Evolutionary conservation across 2,888 invertebrate species (phyloP).

Genomic region (Linnaemya vulpina): DNA sequence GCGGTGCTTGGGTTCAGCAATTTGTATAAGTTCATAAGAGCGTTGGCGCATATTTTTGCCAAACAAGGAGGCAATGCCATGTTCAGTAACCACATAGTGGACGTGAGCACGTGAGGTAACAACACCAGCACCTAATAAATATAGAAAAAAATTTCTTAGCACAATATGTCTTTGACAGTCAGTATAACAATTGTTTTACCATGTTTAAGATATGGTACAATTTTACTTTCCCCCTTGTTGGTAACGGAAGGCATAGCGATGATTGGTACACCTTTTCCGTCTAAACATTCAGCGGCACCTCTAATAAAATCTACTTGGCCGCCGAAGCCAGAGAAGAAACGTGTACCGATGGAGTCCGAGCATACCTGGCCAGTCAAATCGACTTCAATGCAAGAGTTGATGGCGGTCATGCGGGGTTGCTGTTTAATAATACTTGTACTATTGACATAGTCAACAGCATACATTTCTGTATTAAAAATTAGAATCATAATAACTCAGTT

Average conservation of each 20-base stretch:
- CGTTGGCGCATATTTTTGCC: constrained; percentile 95
- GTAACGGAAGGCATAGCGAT: constrained; percentile 93
- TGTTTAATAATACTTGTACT: constrained; percentile 91
- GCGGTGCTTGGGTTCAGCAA: constrained; percentile 95
- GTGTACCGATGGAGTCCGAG: constrained; percentile 94
- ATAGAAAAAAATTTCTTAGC: neutral
- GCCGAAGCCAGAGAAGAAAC: constrained; percentile 91
- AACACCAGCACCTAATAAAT: constrained; percentile 92
- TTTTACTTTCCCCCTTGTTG: constrained; percentile 92
- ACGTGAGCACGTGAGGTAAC: constrained; percentile 96
- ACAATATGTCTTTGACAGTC: neutral
- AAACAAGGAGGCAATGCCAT: constrained; percentile 94
- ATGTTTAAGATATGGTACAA: constrained; percentile 90
- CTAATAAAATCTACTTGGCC: constrained; percentile 97
- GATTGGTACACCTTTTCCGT: constrained; percentile 95
- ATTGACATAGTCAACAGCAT: constrained; percentile 94
- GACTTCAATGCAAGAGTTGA: constrained; percentile 97
- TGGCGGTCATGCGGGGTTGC: constrained; percentile 96
- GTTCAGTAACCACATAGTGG: constrained; percentile 96
- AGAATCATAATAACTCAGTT: neutral
- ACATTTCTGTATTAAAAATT: constrained; percentile 91
- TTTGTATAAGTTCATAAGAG: constrained; percentile 93
- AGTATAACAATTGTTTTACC: constrained; percentile 84
- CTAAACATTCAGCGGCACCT: constrained; percentile 92
- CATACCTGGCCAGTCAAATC: constrained; percentile 97